These are phyloP conservation scores for Lasioglossum vierecki DNA, from an alignment of 2,888 invertebrate genomes.

Conservation along the genomic window DNA sequence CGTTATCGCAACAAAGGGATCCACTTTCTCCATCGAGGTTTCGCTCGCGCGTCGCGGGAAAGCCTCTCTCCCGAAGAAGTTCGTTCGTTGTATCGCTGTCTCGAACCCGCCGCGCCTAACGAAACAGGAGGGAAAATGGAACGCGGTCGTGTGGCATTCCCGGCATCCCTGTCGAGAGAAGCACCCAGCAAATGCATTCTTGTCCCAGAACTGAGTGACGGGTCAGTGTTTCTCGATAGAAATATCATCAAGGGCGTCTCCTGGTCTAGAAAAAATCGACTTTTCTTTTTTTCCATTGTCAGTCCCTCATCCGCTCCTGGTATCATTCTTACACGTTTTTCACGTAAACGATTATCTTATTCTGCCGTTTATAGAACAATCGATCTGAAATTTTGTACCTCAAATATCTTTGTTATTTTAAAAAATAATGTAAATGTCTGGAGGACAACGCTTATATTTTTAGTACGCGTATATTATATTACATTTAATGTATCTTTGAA, in stretches of 20 bases:
- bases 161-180: slow-evolving; percentile 11
- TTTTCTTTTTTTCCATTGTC: neutral
- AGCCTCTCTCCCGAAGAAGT: slow-evolving; percentile 25
- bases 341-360: neutral
- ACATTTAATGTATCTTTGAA: too few species aligned
- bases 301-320: fast-evolving
- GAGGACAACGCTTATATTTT: too few species aligned
- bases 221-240: neutral
- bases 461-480: too few species aligned
- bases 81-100: slow-evolving; percentile 34
- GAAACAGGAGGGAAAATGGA: slow-evolving; percentile 43
- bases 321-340: neutral
- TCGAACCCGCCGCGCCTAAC: neutral
- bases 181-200: slow-evolving; percentile 25
- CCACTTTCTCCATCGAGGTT: slow-evolving; percentile 36
- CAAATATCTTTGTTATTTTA: too few species aligned
- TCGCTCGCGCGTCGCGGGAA: neutral
- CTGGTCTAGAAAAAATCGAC: neutral
- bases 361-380: neutral
- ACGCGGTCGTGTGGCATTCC: slow-evolving; percentile 41
- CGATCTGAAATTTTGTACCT: neutral
- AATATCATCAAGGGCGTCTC: slow-evolving; percentile 6
- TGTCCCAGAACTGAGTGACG: slow-evolving; percentile 15
- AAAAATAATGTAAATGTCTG: too few species aligned
- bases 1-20: slow-evolving; percentile 28